Evolutionary conservation across 2,888 invertebrate genomes (phyloP), one percentile per base, ranked within the genome.

Genomic region (Microctonus hyperodae): DNA sequence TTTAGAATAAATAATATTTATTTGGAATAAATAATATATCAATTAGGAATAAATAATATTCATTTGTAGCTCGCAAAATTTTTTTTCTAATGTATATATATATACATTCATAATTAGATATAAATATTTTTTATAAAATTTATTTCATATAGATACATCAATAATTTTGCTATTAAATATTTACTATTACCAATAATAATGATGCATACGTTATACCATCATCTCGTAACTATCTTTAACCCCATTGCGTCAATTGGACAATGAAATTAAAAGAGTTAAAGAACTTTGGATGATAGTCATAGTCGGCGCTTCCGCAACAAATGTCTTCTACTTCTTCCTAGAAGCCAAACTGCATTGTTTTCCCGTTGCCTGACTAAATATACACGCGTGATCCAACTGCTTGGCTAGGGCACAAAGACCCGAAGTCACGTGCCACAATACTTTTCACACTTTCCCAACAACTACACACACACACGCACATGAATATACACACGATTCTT

Each of bases 281-380:
- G 55, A 55, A 55, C n/a, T 23, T 13, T 23, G 31, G 40, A 58
- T 37, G 40, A 33, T 51, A 11, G 50, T 40, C 48, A 37, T 55
- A 58, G 50, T 61, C 60, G 62, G 69, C 65, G 67, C 70, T 72
- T 74, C 69, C 70, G 71, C 69, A 67, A 62, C 61, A 75, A 35
- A 62, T 53, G 7, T 22, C 23, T 53, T 44, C 40, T 58, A 23
- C n/a, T 20, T 58, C 78, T 81, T 80, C 80, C 78, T 78, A 76
- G 78, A 75, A 76, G 76, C 78, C 78, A 75, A 69, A 73, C 70
- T 78, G 81, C 80, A 81, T 81, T 81, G 81, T 81, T 78, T 79
- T 76, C n/a, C n/a, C n/a, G 71, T 74, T 71, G 73, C 66, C 62
- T 55, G 76, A 79, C 81, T 81, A 81, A 80, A 81, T 79, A 81